Conservation (phyloP, 1,140 invertebrate species). For the Diachasma alloeum region DNA sequence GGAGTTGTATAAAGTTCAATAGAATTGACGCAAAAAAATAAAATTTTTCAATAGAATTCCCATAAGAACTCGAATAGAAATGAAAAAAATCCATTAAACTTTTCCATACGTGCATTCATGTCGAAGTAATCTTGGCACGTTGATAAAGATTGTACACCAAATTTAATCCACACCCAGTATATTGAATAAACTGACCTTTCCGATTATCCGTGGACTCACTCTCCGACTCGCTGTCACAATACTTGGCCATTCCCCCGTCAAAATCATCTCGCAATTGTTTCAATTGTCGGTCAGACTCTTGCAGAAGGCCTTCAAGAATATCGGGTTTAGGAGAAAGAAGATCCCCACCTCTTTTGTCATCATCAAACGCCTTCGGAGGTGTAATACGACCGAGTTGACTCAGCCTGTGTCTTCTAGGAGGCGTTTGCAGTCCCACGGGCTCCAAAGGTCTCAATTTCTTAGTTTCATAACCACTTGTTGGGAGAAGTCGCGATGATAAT, state of each 20-base stretch:
- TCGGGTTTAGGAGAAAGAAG: constrained; percentile 41
- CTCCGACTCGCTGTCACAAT: constrained; percentile 54
- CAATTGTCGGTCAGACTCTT: constrained; percentile 52
- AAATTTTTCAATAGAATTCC: too few relatives aligned
- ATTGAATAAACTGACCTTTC: constrained; percentile 46
- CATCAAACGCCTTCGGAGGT: not conserved
- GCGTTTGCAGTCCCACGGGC: not conserved
- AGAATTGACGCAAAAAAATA: too few relatives aligned
- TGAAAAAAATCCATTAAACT: too few relatives aligned
- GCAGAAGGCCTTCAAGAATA: constrained; percentile 53
- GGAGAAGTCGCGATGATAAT: constrained; percentile 32
- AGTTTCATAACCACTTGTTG: constrained; percentile 31
- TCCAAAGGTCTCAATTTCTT: not conserved
- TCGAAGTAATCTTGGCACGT: too few relatives aligned
- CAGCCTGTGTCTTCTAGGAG: constrained; percentile 34
- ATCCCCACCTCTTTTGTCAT: constrained; percentile 10
- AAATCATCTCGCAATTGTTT: constrained; percentile 47
- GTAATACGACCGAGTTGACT: not conserved
- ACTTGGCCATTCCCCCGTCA: constrained; percentile 39
- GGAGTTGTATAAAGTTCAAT: too few relatives aligned
- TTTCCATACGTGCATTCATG: too few relatives aligned
- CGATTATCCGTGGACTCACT: constrained; percentile 48
- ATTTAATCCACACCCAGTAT: too few relatives aligned
- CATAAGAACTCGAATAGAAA: too few relatives aligned
- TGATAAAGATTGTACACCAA: too few relatives aligned